A percentile compares a stretch with the other conserved stretches of the same genome.
Conservation (phyloP, 2,113 vertebrate species). For the Podiceps cristatus region DNA sequence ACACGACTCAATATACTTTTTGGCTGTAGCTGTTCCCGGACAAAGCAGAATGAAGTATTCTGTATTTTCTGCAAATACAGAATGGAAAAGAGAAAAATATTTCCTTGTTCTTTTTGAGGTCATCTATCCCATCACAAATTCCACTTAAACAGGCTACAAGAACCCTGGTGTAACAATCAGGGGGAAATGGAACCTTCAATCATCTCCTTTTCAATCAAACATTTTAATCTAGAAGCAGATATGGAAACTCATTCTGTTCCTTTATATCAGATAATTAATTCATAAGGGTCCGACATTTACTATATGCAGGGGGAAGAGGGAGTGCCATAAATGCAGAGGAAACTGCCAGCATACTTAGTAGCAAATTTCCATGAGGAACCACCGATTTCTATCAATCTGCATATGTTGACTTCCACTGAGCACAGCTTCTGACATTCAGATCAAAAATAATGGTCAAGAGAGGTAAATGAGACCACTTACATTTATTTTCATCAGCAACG, state of each 20-base stretch:
- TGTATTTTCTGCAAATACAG: background rate
- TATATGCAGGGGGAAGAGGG: background rate
- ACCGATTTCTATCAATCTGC: slow-evolving; percentile 1
- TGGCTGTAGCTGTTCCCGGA: background rate
- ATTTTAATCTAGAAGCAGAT: slow-evolving; percentile 48
- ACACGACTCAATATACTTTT: background rate
- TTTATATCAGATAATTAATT: slow-evolving; percentile 41
- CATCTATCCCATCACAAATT: background rate
- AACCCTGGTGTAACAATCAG: slow-evolving; percentile 35
- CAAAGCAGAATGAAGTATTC: background rate
- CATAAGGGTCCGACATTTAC: background rate
- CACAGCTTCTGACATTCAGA: background rate
- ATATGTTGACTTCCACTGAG: background rate
- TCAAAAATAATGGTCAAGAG: background rate
- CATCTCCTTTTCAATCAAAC: slow-evolving; percentile 57
- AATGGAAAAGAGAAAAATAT: background rate
- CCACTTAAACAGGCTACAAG: slow-evolving; percentile 10
- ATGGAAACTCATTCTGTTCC: slow-evolving; percentile 1
- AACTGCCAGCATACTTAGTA: background rate
- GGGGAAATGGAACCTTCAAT: slow-evolving; percentile 23
- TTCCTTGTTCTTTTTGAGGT: background rate
- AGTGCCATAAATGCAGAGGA: background rate
- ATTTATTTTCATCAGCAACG: slow-evolving; percentile 42
- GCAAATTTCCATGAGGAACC: background rate
- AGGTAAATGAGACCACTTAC: background rate